Evolutionary conservation across 2,797 vertebrate species (phyloP).

Genomic region (Epinephelus awoara): DNA sequence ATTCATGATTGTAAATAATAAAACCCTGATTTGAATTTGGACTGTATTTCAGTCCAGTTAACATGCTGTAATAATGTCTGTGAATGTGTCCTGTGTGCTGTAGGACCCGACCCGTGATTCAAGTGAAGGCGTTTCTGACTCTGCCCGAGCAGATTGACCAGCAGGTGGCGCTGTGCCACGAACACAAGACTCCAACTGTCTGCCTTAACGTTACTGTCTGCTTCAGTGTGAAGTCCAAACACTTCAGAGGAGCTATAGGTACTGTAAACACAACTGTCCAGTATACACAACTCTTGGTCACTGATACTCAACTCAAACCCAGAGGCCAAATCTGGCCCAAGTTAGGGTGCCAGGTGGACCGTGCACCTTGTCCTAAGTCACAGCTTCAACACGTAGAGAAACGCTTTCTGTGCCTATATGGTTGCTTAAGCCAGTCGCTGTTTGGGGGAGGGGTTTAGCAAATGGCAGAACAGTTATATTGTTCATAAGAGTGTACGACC

Average conservation of each 20-base stretch:
- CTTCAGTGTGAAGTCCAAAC: constrained; percentile 89
- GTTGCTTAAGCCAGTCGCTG: too few relatives aligned
- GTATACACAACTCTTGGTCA: not conserved
- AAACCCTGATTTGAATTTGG: not conserved
- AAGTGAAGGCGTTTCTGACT: constrained; percentile 88
- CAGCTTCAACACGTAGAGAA: too few relatives aligned
- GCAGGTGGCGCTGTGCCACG: constrained; percentile 84
- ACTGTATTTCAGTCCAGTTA: not conserved
- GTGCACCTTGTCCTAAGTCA: too few relatives aligned
- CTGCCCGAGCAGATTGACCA: constrained; percentile 90
- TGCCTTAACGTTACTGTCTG: constrained; percentile 91
- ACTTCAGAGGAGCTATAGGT: constrained; percentile 90
- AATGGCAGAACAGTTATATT: not conserved
- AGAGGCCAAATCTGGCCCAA: too few relatives aligned
- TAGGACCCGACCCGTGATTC: constrained; percentile 94
- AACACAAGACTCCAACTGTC: constrained; percentile 85
- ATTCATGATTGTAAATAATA: constrained; percentile 16
- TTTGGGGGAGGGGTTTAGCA: too few relatives aligned
- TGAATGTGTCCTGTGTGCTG: constrained; percentile 36
- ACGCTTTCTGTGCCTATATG: too few relatives aligned
- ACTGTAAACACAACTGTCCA: constrained; percentile 32
- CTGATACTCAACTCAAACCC: too few relatives aligned
- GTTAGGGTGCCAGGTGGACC: too few relatives aligned
- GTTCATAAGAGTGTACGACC: not conserved
- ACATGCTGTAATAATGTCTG: not conserved